These are phyloP conservation scores for Leuctra nigra DNA, from an alignment of 2,888 invertebrate genomes.

Conservation along the genomic window DNA sequence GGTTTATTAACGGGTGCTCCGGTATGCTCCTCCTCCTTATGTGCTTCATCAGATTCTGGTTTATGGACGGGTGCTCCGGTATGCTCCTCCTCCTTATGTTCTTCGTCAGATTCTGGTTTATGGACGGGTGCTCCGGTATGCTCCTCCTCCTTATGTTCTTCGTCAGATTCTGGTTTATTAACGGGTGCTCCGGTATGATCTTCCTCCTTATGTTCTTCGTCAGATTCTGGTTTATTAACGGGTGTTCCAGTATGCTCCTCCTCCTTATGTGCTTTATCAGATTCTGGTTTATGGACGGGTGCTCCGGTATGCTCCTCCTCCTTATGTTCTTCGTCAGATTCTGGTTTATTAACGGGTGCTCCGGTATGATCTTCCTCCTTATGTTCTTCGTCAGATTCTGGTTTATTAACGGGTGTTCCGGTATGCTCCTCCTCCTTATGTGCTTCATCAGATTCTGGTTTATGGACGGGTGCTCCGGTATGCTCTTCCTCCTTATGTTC, in stretches of 20 bases:
- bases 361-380: background rate
- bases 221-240: background rate
- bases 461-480: conserved; percentile 2
- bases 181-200: background rate
- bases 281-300: conserved; percentile 16
- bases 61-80: too few relatives aligned
- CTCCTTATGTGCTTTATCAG: background rate
- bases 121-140: too few relatives aligned
- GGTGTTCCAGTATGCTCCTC: background rate
- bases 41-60: too few relatives aligned
- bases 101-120: too few relatives aligned
- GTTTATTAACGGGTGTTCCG: conserved; percentile 5
- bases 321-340: conserved; percentile 28
- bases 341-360: background rate
- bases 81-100: too few relatives aligned
- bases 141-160: too few relatives aligned
- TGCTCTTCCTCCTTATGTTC: conserved; percentile 22
- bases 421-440: too few relatives aligned
- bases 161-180: background rate
- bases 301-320: conserved; percentile 2
- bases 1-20: too few relatives aligned
- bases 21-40: too few relatives aligned
- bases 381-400: background rate
- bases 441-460: conserved; percentile 20
- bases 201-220: background rate